Percentiles rank a stretch among this genome's conserved stretches.
Conservation (phyloP, 2,888 invertebrate species). For the Agriopis marginaria region DNA sequence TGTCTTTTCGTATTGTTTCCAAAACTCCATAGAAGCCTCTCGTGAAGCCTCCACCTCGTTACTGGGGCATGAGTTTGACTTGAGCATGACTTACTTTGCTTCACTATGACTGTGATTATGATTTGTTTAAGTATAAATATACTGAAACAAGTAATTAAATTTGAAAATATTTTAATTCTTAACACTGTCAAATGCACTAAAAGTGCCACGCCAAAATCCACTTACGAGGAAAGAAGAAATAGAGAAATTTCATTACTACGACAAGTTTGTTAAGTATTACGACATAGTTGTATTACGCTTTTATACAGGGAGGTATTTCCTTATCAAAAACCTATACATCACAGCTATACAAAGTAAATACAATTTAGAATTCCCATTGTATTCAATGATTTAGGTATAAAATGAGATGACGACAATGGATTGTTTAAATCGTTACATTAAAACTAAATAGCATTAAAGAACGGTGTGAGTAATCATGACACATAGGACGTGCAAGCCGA, state of each 20-base stretch:
- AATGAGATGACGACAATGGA: slow-evolving; percentile 12
- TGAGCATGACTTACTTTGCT: too few relatives aligned
- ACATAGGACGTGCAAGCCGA: slow-evolving; percentile 28
- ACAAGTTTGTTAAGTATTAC: slow-evolving; percentile 5
- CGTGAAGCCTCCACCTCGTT: too few relatives aligned
- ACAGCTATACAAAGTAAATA: slow-evolving; percentile 8
- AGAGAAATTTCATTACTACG: slow-evolving; percentile 4
- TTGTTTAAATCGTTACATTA: slow-evolving; percentile 8
- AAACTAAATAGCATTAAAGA: slow-evolving; percentile 18
- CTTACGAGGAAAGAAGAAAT: neutral
- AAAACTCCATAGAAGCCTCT: too few relatives aligned
- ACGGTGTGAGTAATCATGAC: slow-evolving; percentile 20
- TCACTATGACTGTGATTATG: too few relatives aligned
- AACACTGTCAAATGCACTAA: too few relatives aligned
- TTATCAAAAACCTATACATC: slow-evolving; percentile 10
- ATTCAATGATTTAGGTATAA: slow-evolving; percentile 16
- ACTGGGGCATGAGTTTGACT: too few relatives aligned
- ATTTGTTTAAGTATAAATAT: too few relatives aligned
- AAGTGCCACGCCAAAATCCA: too few relatives aligned
- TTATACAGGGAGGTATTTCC: slow-evolving; percentile 5
- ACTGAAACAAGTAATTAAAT: too few relatives aligned
- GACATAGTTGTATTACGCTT: neutral
- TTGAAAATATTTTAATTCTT: too few relatives aligned
- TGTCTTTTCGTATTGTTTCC: too few relatives aligned
- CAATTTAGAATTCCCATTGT: slow-evolving; percentile 17